Evolutionary conservation across 2,888 invertebrate genomes (phyloP).

Genomic region (Oxystoma pomonae): DNA sequence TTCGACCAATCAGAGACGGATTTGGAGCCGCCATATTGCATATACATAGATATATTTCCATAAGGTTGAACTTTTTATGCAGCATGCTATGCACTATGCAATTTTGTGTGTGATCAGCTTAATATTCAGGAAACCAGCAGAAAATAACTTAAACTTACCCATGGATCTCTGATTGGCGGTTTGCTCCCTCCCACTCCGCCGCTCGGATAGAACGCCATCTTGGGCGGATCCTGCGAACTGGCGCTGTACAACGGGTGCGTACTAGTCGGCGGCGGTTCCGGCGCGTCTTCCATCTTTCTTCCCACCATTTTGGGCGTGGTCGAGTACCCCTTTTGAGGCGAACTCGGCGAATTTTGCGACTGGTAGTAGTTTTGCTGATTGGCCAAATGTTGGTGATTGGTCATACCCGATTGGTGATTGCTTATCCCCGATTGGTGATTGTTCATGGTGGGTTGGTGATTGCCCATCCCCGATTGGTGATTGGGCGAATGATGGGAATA

Average conservation of each 20-base stretch:
- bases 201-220: conserved; percentile 66
- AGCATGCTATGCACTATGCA: no score
- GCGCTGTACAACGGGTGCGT: conserved; percentile 73
- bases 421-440: neutral
- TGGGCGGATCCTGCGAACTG: conserved; percentile 68
- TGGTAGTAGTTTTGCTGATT: neutral
- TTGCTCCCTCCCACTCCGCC: conserved; percentile 25
- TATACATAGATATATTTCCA: no score
- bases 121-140: neutral
- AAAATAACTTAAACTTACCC: conserved; percentile 47
- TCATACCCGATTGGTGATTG: neutral
- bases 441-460: neutral
- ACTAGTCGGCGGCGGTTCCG: conserved; percentile 65
- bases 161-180: conserved; percentile 65
- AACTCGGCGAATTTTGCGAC: neutral
- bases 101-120: no score
- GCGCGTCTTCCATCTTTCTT: conserved; percentile 42
- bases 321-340: neutral
- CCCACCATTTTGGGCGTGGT: neutral
- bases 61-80: no score
- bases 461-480: neutral
- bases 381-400: conserved; percentile 17
- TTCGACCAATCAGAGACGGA: no score
- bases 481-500: conserved; percentile 6
- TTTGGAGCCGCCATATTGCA: no score